Conservation (phyloP, 2,888 invertebrate genomes). For the Sinohyriopsis cumingii region DNA sequence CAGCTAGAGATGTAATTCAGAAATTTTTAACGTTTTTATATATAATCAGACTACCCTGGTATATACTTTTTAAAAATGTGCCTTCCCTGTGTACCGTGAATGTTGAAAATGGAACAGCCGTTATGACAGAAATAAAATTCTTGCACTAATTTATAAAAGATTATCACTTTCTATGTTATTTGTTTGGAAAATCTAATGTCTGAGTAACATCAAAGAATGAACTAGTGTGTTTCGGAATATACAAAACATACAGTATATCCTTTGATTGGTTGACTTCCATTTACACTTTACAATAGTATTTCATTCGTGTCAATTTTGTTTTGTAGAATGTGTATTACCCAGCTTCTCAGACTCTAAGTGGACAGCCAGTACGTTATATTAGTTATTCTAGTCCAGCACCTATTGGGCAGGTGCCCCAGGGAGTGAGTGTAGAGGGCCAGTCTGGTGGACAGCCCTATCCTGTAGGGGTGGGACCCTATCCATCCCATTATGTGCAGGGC, state of each 20-base stretch:
- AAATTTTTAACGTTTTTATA: too few relatives aligned
- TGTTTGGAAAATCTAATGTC: too few relatives aligned
- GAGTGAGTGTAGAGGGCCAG: conserved; percentile 3
- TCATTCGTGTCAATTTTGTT: conserved; percentile 1
- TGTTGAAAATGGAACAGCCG: too few relatives aligned
- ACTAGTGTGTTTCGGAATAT: too few relatives aligned
- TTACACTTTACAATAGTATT: neutral
- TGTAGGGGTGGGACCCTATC: conserved; percentile 11
- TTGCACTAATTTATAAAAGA: too few relatives aligned
- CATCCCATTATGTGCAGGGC: conserved; percentile 11
- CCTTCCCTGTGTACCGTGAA: too few relatives aligned
- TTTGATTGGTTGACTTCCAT: neutral
- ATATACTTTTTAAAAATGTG: too few relatives aligned
- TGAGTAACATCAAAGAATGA: too few relatives aligned
- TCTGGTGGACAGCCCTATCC: conserved; percentile 8
- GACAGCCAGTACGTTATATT: conserved; percentile 50
- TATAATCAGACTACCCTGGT: too few relatives aligned
- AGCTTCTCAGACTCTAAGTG: conserved; percentile 35
- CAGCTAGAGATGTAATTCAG: too few relatives aligned
- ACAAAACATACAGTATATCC: neutral
- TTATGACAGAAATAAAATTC: too few relatives aligned
- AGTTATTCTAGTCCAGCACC: conserved; percentile 26
- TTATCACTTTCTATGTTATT: too few relatives aligned
- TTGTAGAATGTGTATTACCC: conserved; percentile 49
- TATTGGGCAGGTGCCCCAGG: conserved; percentile 20